Base-by-base conservation (phyloP, 2,888 invertebrate genomes). In the Timema cristinae region DNA sequence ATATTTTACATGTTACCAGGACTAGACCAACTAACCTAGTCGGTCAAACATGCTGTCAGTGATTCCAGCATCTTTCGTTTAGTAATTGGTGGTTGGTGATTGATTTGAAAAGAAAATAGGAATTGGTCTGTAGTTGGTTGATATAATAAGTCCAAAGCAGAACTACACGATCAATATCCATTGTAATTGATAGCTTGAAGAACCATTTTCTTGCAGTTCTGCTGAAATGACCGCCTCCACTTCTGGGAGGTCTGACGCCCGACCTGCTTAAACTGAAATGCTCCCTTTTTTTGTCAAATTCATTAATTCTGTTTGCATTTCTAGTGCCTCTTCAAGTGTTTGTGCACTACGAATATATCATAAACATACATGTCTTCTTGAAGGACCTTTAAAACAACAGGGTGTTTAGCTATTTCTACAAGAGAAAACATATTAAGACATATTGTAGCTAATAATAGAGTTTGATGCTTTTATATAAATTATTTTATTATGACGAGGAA, bases 1-100 rank as follows among this genome's bases (percentile, higher is more conserved):
- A 67, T 6, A 75, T 54, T 68, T 78, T 77, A 8, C 75, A 75
- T 9, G n/a, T 67, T 32, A 78, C 71, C 1, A 76, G 5, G 4
- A n/a, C 1, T 11, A 4, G 32, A 13, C 59, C 1, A n/a, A 59
- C 9, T 9, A 32, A 16, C 59, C 59, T n/a, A 59, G n/a, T n/a
- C n/a, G 8, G 15, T 5, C 9, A n/a, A 59, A 59, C n/a, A 71
- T 15, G 32, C 32, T 32, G 32, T 1, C 32, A 32, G 32, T 32
- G 32, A 32, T 32, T 32, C 32, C 32, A 32, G 32, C 4, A 32
- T 4, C 32, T 32, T 32, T 32, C 32, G 32, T 32, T 32, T 32
- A 32, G 32, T 32, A 32, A 32, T 2, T 32, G 32, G 32, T 32
- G 1, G 32, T 32, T 32, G 32, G 32, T 32, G 32, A 4, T 32